phyloP scores from a whole-genome alignment of 2,888 invertebrate genomes.

The Parascotia fuliginaria region DNA sequence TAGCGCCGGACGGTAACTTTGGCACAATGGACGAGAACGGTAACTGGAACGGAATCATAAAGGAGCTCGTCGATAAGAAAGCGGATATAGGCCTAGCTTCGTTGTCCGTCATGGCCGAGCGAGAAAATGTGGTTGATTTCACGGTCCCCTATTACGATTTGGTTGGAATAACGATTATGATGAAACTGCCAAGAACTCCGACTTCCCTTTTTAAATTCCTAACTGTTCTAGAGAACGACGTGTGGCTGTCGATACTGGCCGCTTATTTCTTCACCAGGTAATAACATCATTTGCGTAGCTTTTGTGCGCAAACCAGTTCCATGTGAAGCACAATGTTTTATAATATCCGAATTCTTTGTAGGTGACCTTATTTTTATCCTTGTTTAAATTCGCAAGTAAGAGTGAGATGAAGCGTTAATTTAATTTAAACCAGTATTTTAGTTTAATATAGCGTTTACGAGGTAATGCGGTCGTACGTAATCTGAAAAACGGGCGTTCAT shows the following conservation, averaged over 20 bases:
- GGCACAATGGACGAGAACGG: conserved; percentile 95
- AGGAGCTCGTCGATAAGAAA: conserved; percentile 92
- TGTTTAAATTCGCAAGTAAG: conserved; percentile 20
- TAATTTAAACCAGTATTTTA: conserved; percentile 29
- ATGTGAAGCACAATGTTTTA: conserved; percentile 25
- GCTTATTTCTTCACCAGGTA: conserved; percentile 97
- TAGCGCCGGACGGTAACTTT: conserved; percentile 92
- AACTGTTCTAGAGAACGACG: conserved; percentile 97
- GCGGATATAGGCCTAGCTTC: conserved; percentile 98
- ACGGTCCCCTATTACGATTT: conserved; percentile 99
- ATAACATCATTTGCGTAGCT: conserved; percentile 47
- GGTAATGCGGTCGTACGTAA: conserved; percentile 23
- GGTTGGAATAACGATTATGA: conserved; percentile 98
- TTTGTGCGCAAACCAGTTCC: conserved; percentile 51
- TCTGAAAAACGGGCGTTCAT: conserved; percentile 39
- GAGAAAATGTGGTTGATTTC: conserved; percentile 98
- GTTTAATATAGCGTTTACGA: conserved; percentile 18
- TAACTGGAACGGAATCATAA: conserved; percentile 94
- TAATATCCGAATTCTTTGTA: conserved; percentile 53
- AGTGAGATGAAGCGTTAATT: conserved; percentile 24
- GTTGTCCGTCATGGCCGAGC: conserved; percentile 98
- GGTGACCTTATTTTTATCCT: conserved; percentile 44
- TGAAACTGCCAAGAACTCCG: conserved; percentile 95
- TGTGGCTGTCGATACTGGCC: conserved; percentile 98
- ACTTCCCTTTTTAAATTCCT: conserved; percentile 98